A percentile compares a stretch with the other conserved stretches of the same genome.
phyloP scores from a whole-genome alignment of 2,888 invertebrate species.

The Arrhopalites spinosus region DNA sequence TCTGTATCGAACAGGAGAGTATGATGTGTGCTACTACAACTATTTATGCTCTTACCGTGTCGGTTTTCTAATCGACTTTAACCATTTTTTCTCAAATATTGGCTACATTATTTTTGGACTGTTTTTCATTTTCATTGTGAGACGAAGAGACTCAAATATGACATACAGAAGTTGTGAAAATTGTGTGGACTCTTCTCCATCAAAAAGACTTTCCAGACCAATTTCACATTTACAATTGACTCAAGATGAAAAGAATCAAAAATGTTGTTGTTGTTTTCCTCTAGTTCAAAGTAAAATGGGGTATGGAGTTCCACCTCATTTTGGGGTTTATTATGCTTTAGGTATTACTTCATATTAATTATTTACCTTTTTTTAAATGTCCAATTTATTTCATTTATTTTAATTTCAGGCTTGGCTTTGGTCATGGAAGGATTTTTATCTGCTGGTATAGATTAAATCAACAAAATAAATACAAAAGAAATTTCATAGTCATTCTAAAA shows the following conservation, averaged over 20 bases:
- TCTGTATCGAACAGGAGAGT: constrained; percentile 51
- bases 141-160: constrained; percentile 43
- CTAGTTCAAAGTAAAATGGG: constrained; percentile 42
- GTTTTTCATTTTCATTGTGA: constrained; percentile 48
- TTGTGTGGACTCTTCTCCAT: not conserved
- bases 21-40: constrained; percentile 54
- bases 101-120: constrained; percentile 52
- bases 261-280: constrained; percentile 44
- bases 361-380: not conserved
- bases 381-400: not conserved
- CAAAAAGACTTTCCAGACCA: constrained; percentile 18
- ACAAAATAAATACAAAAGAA: too few relatives aligned
- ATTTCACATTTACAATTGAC: constrained; percentile 1
- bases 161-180: not conserved
- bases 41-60: constrained; percentile 49
- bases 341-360: constrained; percentile 27
- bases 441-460: constrained; percentile 6
- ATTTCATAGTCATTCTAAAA: too few relatives aligned
- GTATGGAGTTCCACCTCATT: constrained; percentile 50
- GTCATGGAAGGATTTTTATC: constrained; percentile 50
- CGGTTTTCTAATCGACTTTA: constrained; percentile 47
- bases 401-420: constrained; percentile 37
- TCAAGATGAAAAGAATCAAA: constrained; percentile 3
- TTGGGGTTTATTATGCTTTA: constrained; percentile 52
- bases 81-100: constrained; percentile 55